A percentile compares a stretch with the other conserved stretches of the same genome.
phyloP scores from a whole-genome alignment of 2,888 invertebrate species.

The Incurvaria masculella region DNA sequence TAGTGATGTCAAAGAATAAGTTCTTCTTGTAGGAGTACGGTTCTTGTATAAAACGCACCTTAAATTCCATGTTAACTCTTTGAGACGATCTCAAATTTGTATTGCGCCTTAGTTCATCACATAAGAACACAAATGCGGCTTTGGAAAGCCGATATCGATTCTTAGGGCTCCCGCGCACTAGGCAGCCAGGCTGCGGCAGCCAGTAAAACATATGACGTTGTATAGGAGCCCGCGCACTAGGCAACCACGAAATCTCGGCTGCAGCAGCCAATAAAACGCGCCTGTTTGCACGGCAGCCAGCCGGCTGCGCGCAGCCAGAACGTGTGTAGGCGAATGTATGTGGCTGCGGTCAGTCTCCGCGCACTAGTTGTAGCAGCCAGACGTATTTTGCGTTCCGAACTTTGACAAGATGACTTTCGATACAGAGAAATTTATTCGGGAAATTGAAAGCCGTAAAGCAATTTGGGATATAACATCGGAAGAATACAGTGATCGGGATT shows the following conservation, averaged over 20 bases:
- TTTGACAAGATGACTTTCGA: constrained; percentile 15
- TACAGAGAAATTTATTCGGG: constrained; percentile 19
- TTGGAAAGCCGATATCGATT: no score
- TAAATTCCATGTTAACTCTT: no score
- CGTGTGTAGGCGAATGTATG: constrained; percentile 10
- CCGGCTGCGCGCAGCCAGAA: constrained; percentile 7
- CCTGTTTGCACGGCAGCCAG: constrained; percentile 6
- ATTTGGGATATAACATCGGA: constrained; percentile 18
- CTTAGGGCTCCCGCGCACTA: constrained; percentile 7
- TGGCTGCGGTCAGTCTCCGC: constrained; percentile 10
- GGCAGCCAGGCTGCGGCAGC: constrained; percentile 7
- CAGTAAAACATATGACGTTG: constrained; percentile 7
- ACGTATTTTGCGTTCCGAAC: no score
- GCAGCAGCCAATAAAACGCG: constrained; percentile 8
- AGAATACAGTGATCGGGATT: constrained; percentile 19
- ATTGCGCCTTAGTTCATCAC: no score
- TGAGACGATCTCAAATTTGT: no score
- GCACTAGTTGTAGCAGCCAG: constrained; percentile 16
- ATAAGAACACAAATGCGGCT: no score
- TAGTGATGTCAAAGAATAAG: no score
- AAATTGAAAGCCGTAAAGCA: constrained; percentile 19
- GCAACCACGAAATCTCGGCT: constrained; percentile 9
- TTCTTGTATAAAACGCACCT: no score
- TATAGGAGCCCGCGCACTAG: constrained; percentile 12
- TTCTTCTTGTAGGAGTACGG: no score